Evolutionary conservation across 1,140 invertebrate genomes (phyloP).

Genomic region (Dysdera silvatica): DNA sequence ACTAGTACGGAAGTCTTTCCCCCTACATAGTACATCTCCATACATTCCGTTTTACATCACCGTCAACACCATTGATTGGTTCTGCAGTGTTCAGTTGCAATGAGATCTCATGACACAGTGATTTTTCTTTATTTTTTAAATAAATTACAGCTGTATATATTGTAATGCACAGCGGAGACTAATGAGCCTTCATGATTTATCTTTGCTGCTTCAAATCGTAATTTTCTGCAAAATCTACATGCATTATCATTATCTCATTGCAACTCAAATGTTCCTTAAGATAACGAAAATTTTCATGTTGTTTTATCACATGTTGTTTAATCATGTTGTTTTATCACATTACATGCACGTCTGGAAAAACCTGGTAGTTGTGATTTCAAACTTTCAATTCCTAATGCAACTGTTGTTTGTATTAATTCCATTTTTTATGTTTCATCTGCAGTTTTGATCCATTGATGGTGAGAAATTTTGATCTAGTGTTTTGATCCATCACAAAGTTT

Average conservation of each 20-base stretch:
- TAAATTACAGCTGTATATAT: background rate
- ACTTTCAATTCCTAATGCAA: too few species aligned
- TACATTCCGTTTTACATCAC: background rate
- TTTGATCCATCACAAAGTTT: too few species aligned
- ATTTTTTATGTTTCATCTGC: too few species aligned
- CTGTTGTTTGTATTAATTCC: too few species aligned
- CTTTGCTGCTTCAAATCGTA: background rate
- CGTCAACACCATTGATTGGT: too few species aligned
- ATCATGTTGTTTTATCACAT: background rate
- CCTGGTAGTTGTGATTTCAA: too few species aligned
- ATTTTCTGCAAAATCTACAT: background rate
- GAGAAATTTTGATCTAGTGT: too few species aligned
- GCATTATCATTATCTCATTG: background rate
- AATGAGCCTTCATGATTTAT: background rate
- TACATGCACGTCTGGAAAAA: background rate
- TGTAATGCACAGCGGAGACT: background rate
- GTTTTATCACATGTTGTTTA: background rate
- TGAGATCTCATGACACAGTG: too few species aligned
- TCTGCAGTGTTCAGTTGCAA: background rate
- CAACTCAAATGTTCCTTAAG: background rate
- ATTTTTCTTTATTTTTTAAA: too few species aligned
- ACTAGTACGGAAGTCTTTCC: background rate
- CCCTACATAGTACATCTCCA: background rate
- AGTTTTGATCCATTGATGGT: too few species aligned
- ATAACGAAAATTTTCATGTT: too few species aligned